Base-by-base conservation (phyloP, 2,797 vertebrate species). In the Ambastaia sidthimunki region DNA sequence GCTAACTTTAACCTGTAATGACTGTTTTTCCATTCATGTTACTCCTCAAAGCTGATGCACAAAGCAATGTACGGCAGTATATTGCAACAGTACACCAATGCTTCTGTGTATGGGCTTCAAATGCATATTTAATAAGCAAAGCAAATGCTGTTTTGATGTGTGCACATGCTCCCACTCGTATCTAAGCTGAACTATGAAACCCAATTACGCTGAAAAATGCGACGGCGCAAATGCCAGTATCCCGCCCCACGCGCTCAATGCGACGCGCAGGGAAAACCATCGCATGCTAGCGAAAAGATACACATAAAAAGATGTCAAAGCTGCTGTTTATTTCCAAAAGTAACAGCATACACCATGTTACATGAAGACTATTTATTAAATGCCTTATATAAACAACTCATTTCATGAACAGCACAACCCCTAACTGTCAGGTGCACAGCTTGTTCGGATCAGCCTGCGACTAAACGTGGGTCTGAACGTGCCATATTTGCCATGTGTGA, bases 61-160 rank as follows among this genome's bases (percentile, higher is more conserved):
- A 28, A 10, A 5, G 37, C 13, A 23, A 71, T 57, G 54, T 6
- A 65, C 60, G 31, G 12, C 21, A 6, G 48, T 60, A 81, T 67
- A 52, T 19, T 25, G 74, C 59, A 63, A 77, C 28, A n/a, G 16
- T 52, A 73, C 63, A 44, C 54, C 73, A 70, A 48, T 21, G 54
- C 10, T 31, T 69, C 37, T 50, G 60, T 34, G n/a, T 31, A 52
- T 21, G 13, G 62, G 52, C 54, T 69, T 80, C 50, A 68, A 83
- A 80, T 80, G 72, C 37, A 76, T 69, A 76, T 80, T 76, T 80
- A 76, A 76, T 80, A 80, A 76, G 68, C 74, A 76, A 54, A 70
- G 63, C 68, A 72, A 76, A 80, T 31, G 52, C 21, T 66, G 59
- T 67, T 72, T 73, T 82, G 63, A 74, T 73, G 44, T 76, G 52